phyloP scores from a whole-genome alignment of 2,888 invertebrate genomes.

The Amblyjoppa fuscipennis region DNA sequence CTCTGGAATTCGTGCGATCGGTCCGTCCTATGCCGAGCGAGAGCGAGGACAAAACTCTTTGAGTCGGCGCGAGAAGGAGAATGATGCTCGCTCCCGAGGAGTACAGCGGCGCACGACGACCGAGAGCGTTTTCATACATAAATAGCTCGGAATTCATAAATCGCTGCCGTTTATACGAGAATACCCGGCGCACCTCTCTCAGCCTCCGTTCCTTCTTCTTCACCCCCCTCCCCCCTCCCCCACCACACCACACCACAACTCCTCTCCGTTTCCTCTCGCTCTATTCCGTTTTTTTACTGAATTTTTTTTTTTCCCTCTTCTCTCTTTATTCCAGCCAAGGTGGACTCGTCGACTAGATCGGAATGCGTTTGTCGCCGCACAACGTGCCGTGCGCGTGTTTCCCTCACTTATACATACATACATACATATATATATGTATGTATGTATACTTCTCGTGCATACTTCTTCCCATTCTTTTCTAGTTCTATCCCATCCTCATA shows the following conservation, averaged over 20 bases:
- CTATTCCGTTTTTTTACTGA: conserved; percentile 54
- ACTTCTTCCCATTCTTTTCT: conserved; percentile 32
- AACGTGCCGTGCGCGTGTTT: conserved; percentile 57
- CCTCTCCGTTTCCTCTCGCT: conserved; percentile 35
- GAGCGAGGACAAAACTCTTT: conserved; percentile 37
- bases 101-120: conserved; percentile 60
- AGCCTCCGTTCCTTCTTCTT: conserved; percentile 46
- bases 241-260: conserved; percentile 14
- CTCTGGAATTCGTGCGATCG: conserved; percentile 63
- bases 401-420: conserved; percentile 44
- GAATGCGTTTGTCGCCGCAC: conserved; percentile 75
- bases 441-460: not conserved
- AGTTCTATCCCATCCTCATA: conserved; percentile 52
- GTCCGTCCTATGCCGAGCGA: conserved; percentile 36
- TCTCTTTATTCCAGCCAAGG: conserved; percentile 59
- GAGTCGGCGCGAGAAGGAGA: not conserved
- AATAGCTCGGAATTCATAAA: conserved; percentile 74
- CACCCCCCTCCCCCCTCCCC: conserved; percentile 37
- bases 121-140: conserved; percentile 70
- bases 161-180: conserved; percentile 74
- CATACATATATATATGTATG: not conserved
- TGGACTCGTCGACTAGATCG: conserved; percentile 72
- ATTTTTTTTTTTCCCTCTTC: conserved; percentile 25
- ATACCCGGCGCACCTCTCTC: conserved; percentile 70
- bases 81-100: conserved; percentile 4